Evolutionary conservation across 2,113 vertebrate genomes (phyloP).

Genomic region (Tragelaphus imberbis): DNA sequence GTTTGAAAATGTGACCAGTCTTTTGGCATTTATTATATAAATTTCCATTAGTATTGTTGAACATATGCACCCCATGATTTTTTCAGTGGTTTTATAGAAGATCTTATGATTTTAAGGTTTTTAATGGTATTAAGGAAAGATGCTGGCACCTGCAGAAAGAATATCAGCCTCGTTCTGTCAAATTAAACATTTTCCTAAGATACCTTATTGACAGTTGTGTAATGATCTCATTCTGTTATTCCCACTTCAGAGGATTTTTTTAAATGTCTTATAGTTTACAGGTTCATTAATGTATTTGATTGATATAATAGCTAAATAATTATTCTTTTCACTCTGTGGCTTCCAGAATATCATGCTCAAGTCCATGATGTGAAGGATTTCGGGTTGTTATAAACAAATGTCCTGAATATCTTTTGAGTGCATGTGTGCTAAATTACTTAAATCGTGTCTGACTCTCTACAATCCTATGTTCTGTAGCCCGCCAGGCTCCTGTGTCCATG

Average conservation of each 20-base stretch:
- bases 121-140: neutral
- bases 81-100: neutral
- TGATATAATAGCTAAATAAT: neutral
- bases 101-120: neutral
- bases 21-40: neutral
- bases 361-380: neutral
- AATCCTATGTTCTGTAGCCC: neutral
- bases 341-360: neutral
- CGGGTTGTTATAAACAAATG: neutral
- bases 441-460: neutral
- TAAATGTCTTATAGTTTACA: neutral
- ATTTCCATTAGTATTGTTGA: neutral
- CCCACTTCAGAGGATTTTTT: neutral
- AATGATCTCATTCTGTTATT: neutral
- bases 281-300: neutral
- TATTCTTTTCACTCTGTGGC: neutral
- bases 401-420: neutral
- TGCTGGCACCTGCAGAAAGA: neutral
- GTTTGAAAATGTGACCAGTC: neutral
- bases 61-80: neutral
- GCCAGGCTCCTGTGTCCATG: neutral
- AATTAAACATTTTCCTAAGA: neutral
- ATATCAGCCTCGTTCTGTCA: neutral
- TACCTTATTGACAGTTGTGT: neutral
- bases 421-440: neutral